Evolutionary conservation across 2,888 invertebrate species (phyloP), one percentile per base, ranked within the genome.

Genomic region (Lasioglossum leucozonium): DNA sequence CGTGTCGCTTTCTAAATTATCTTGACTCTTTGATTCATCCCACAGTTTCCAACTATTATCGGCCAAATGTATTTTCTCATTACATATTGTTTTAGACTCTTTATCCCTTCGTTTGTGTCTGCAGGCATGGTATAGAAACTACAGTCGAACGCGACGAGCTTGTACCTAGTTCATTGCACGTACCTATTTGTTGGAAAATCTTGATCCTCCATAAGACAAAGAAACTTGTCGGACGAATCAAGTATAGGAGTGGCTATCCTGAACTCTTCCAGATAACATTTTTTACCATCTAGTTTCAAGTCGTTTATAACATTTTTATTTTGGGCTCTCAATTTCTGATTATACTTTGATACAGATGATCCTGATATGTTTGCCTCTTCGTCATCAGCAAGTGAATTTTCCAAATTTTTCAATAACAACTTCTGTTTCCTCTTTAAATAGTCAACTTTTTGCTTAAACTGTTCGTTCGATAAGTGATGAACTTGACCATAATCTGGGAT

Each of bases 401-500:
- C 89, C 42, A 95, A 87, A 88, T 94, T 93, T 69, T 93, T 92
- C 26, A 95, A 79, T 26, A 95, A 94, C 30, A 95, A 87, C 90
- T 96, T 96, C 92, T 97, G 97, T 92, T 96, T 97, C 88, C 97
- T 96, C 88, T 96, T 96, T 73, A 97, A 94, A 81, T 96, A 96
- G 93, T 97, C 96, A 76, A 98, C 93, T 55, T 97, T 97, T 22
- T 96, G 96, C 93, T 97, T 97, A 94, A 98, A 98, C 91, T 98
- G 98, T 81, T 96, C 96, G 84, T 96, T 96, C 0, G 97, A 96
- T 88, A 98, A 95, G 95, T 98, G 97, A 93, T 97, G 96, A 3
- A 98, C 96, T 74, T 98, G 97, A 82, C 96, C 96, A 89, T 98
- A 98, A 93, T 98, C 97, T 80, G 98, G 98, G 93, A 98, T 98